Base-by-base conservation (phyloP, 2,888 invertebrate genomes). In the Campoletis raptor region DNA sequence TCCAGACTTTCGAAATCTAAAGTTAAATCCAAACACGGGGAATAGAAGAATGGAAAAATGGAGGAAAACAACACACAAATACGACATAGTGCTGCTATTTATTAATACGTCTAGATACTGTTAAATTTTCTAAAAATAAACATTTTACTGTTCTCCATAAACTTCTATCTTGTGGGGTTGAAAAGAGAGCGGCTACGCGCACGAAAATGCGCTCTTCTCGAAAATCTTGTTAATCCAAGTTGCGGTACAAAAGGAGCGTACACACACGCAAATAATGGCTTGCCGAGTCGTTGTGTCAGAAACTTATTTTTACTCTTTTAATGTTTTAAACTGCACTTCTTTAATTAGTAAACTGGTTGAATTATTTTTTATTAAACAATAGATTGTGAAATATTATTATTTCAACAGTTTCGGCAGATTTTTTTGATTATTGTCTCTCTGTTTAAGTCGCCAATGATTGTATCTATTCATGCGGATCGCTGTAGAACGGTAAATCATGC, bases 151-250 rank as follows among this genome's bases (percentile, higher is more conserved):
- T 70, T 64, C 70, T n/a, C 70, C 52, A 24, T 79, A 40, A 42
- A 57, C 54, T 72, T 61, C 64, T n/a, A 48, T 24, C 37, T 48
- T 21, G 57, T 37, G 48, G 70, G 48, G 12, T 45, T 24, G 15
- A 37, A 48, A 37, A 21, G 37, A 45, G 57, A 72, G 52, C 57
- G 36, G 37, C 64, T 42, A n/a, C 10, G 24, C 57, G 66, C 64
- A 37, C 61, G 57, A 80, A 80, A 80, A 70, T 42, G 61, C 21
- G 52, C 52, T 77, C 61, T 83, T 61, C 76, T 86, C 85, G 80
- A 77, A 91, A 91, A 91, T 91, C 91, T 89, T 88, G 85, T 83
- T 91, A 91, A 91, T 91, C 91, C 91, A 83, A 36, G 74, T 83
- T 70, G 80, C 84, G 66, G 77, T 83, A 87, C 83, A 74, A 91